phyloP scores from a whole-genome alignment of 2,888 invertebrate species.

The Andrena trimmerana region DNA sequence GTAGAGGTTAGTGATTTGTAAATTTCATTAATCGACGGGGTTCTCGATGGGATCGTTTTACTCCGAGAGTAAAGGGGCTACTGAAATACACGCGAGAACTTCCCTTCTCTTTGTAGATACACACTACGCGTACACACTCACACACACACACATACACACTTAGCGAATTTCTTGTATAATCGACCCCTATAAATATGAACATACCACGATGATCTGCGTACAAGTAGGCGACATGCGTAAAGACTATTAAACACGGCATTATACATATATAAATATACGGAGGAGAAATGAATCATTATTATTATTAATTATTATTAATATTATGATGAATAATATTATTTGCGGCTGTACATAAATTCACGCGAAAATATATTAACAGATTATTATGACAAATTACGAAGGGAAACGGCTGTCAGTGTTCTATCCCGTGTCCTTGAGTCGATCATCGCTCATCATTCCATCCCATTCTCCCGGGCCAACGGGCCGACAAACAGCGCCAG shows the following conservation, averaged over 20 bases:
- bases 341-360: constrained; percentile 84
- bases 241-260: constrained; percentile 76
- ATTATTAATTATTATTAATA: constrained; percentile 61
- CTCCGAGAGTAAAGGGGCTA: constrained; percentile 37
- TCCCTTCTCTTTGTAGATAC: constrained; percentile 77
- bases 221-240: constrained; percentile 78
- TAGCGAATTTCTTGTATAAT: constrained; percentile 83
- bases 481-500: neutral
- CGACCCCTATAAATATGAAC: constrained; percentile 81
- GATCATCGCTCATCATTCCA: constrained; percentile 30
- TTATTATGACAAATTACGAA: constrained; percentile 81
- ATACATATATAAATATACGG: constrained; percentile 81
- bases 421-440: constrained; percentile 36
- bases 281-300: constrained; percentile 64
- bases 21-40: constrained; percentile 61
- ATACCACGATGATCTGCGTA: constrained; percentile 70
- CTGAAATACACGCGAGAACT: constrained; percentile 17
- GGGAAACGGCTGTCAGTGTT: constrained; percentile 58
- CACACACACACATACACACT: constrained; percentile 42
- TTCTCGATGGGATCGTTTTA: constrained; percentile 37
- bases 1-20: constrained; percentile 71
- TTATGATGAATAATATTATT: constrained; percentile 81
- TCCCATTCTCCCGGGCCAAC: constrained; percentile 15
- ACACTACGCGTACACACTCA: constrained; percentile 6
- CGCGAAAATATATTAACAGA: constrained; percentile 85